Base-by-base conservation (phyloP, 2,113 vertebrate genomes). In the Tapirus terrestris region DNA sequence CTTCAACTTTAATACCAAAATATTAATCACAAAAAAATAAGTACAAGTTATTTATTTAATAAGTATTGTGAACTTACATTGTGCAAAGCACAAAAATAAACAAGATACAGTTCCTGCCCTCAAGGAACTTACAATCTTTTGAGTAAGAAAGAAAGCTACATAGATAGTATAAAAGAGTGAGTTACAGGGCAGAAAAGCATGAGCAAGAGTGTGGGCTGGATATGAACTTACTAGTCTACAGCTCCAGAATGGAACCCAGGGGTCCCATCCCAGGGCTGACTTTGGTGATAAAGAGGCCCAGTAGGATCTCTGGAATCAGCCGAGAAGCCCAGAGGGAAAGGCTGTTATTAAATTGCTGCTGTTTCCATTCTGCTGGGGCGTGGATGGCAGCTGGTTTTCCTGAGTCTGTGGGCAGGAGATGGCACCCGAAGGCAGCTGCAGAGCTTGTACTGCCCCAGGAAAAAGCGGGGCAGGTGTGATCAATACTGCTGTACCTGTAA, bases 1-100 rank as follows among this genome's bases (percentile, higher is more conserved):
- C 51, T 82, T 89, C 80, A 65, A 56, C 48, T 70, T 89, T 70
- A 97, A 36, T 80, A 73, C 12, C 17, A 90, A 67, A 89, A 53
- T 61, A 63, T 61, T 70, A 63, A 75, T 89, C 65, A 75, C n/a
- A 86, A 58, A 80, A 96, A 27, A 27, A 58, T 63, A 60, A 93
- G 43, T n/a, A 4, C 48, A 53, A 73, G 20, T 82, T 93, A 75
- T 58, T 53, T 93, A 75, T 48, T 92, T 65, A 87, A 65, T 33
- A 63, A 84, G 16, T 72, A 43, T 33, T 63, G 2, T 63, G 81
- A 75, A 67, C 12, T 89, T 70, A 16, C 23, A n/a, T 48, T 45
- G 23, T 84, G 58, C 39, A 94, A 97, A 81, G 21, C 65, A 36
- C 51, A 68, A 56, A 67, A 56, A 58, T 72, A 73, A 83, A 17